Conservation (phyloP, 2,797 vertebrate genomes). For the Sternotherus odoratus region DNA sequence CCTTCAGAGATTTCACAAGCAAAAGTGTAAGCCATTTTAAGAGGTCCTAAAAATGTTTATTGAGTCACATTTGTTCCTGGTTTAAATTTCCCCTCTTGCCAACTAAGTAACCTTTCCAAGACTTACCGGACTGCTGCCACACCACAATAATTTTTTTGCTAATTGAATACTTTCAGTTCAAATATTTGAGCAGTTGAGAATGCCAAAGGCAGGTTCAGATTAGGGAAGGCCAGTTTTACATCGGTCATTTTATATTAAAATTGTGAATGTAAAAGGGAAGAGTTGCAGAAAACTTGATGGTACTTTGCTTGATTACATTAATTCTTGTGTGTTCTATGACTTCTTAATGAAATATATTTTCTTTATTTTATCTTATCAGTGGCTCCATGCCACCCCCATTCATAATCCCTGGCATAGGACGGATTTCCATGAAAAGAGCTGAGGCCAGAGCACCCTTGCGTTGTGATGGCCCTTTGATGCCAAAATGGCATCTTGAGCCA, state of each 20-base stretch:
- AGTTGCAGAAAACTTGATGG: neutral
- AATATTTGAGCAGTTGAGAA: neutral
- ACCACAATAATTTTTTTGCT: neutral
- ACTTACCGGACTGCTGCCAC: neutral
- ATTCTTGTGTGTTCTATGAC: neutral
- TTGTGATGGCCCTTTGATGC: neutral
- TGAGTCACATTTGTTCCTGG: neutral
- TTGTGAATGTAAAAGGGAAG: neutral
- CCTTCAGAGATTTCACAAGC: neutral
- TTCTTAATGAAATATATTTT: neutral
- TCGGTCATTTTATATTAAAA: neutral
- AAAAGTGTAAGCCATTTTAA: accelerated
- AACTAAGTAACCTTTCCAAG: neutral
- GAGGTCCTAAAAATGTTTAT: neutral
- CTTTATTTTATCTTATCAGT: neutral
- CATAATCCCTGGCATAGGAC: neutral
- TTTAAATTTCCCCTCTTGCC: neutral
- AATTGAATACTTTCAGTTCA: neutral
- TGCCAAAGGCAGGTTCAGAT: neutral
- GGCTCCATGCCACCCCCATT: accelerated
- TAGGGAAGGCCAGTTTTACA: neutral
- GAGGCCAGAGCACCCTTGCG: neutral
- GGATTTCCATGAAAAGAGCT: neutral
- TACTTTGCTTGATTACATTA: neutral
- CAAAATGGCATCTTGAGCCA: neutral